Percentiles rank a stretch among this genome's conserved stretches.
These are phyloP conservation scores for Meleagris gallopavo DNA, from an alignment of 2,113 vertebrate species.

Conservation along the genomic window DNA sequence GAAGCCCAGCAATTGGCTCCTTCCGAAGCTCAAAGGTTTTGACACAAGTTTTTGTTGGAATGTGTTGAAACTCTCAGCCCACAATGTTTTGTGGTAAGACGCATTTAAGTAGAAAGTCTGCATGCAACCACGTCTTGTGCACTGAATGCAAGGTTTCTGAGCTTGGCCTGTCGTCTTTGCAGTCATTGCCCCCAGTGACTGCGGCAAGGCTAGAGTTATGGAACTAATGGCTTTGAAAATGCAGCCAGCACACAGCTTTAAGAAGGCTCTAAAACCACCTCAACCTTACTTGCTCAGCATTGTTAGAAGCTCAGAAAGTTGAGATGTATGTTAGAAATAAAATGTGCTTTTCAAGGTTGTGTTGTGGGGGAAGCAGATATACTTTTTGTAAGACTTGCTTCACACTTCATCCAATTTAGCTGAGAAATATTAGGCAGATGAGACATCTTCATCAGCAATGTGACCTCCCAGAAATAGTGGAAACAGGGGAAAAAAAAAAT, in stretches of 20 bases:
- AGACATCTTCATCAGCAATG: neutral
- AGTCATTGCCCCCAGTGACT: neutral
- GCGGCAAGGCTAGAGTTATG: neutral
- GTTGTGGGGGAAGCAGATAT: fast-evolving
- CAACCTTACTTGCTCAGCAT: neutral
- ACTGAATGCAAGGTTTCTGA: neutral
- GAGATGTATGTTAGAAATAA: neutral
- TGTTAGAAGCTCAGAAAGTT: neutral
- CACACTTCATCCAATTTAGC: neutral
- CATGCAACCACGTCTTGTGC: fast-evolving
- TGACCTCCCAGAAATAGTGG: neutral
- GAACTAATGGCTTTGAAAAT: neutral
- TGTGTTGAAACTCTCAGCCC: neutral
- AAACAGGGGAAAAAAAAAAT: neutral
- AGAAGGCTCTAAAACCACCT: neutral
- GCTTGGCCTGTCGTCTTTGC: neutral
- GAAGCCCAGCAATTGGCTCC: neutral
- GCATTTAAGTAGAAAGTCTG: neutral
- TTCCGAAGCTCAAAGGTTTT: neutral
- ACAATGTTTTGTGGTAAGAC: neutral
- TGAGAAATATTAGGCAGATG: neutral
- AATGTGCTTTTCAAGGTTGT: neutral
- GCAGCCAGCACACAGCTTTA: neutral
- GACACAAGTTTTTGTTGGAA: neutral
- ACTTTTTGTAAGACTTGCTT: neutral